phyloP scores from a whole-genome alignment of 2,888 invertebrate species.

The Cataglyphis livida region DNA sequence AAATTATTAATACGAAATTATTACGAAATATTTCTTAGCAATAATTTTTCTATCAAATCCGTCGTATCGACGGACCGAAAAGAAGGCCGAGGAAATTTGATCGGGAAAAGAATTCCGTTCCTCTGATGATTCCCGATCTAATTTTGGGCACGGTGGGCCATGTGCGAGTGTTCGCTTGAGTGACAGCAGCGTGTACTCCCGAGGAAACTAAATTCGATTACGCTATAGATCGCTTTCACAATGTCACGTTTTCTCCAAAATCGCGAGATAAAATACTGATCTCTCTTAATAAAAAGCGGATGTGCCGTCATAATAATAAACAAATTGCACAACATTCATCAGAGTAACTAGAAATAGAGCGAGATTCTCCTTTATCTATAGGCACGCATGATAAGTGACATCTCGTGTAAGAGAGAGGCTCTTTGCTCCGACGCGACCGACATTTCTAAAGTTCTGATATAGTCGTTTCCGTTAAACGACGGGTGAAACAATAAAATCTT shows the following conservation, averaged over 20 bases:
- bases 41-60: background rate
- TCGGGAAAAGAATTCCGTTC: slow-evolving; percentile 61
- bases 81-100: slow-evolving; percentile 36
- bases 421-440: background rate
- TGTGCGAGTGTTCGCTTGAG: slow-evolving; percentile 30
- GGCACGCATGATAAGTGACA: slow-evolving; percentile 15
- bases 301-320: background rate
- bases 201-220: slow-evolving; percentile 35
- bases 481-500: slow-evolving; percentile 58
- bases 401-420: slow-evolving; percentile 5
- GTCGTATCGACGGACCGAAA: background rate
- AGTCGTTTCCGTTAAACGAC: slow-evolving; percentile 54
- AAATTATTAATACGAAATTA: slow-evolving; percentile 6
- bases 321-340: slow-evolving; percentile 20
- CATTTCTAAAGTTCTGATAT: slow-evolving; percentile 50
- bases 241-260: slow-evolving; percentile 11
- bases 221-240: slow-evolving; percentile 3
- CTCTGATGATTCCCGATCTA: slow-evolving; percentile 66
- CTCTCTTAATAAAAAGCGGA: slow-evolving; percentile 10
- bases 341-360: slow-evolving; percentile 1
- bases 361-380: background rate
- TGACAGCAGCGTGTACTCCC: slow-evolving; percentile 39
- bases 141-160: slow-evolving; percentile 57
- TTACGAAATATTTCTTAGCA: background rate
- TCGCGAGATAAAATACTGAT: slow-evolving; percentile 7